phyloP scores from a whole-genome alignment of 2,888 invertebrate species.

The Drosophila rellima region DNA sequence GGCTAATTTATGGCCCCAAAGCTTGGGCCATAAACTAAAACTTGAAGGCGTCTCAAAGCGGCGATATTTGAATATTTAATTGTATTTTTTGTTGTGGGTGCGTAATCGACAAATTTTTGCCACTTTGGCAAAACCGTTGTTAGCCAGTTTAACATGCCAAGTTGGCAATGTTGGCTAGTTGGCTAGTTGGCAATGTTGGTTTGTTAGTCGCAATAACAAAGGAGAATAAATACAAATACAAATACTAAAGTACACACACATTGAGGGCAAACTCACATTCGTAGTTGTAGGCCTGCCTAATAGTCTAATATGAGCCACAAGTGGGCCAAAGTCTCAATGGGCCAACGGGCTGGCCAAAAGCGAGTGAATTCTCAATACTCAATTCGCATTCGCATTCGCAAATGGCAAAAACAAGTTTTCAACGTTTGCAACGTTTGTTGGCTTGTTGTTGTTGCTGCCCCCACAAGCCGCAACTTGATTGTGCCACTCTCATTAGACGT shows the following conservation, averaged over 20 bases:
- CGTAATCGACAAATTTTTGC: constrained; percentile 44
- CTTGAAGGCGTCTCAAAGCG: constrained; percentile 31
- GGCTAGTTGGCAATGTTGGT: constrained; percentile 10
- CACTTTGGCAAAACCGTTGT: constrained; percentile 5
- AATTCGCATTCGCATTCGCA: constrained; percentile 22
- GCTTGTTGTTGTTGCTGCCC: constrained; percentile 45
- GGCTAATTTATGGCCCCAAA: constrained; percentile 63
- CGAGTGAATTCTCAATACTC: constrained; percentile 38
- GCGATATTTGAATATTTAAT: constrained; percentile 65
- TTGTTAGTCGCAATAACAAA: constrained; percentile 29
- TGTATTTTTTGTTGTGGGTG: constrained; percentile 61
- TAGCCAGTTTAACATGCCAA: constrained; percentile 31
- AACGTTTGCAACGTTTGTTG: constrained; percentile 58
- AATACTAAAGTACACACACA: not conserved
- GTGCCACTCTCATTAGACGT: constrained; percentile 44
- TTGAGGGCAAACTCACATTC: constrained; percentile 7
- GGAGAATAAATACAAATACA: constrained; percentile 1
- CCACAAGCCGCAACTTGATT: constrained; percentile 33
- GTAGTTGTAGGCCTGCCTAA: constrained; percentile 31
- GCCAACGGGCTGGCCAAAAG: constrained; percentile 41
- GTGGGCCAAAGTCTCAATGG: constrained; percentile 59
- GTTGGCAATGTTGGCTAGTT: constrained; percentile 19
- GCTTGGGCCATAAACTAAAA: constrained; percentile 69
- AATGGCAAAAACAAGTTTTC: constrained; percentile 69
- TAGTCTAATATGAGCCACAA: constrained; percentile 55